These are phyloP conservation scores for Echinometra lucunter DNA, from an alignment of 53 echinoderm and acorn worm species.

Conservation along the genomic window DNA sequence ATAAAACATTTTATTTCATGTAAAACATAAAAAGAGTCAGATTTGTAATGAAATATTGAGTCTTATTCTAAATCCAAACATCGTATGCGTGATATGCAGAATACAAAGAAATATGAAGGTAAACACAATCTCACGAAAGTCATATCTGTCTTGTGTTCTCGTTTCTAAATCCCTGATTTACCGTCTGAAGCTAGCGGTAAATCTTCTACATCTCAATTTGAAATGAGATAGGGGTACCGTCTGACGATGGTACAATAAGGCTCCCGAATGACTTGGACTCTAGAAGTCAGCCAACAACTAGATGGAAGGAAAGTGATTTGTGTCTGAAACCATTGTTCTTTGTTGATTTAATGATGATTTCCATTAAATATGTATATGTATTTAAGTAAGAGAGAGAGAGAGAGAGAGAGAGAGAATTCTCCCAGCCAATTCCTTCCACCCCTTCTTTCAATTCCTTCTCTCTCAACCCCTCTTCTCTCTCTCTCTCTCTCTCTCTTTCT, in stretches of 20 bases:
- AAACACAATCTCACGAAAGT: background rate
- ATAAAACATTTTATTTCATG: background rate
- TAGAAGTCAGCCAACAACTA: background rate
- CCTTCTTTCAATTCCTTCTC: no score
- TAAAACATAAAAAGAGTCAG: background rate
- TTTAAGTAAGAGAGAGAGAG: no score
- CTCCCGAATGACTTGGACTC: background rate
- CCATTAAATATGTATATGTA: no score
- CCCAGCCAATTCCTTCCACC: no score
- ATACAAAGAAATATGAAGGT: background rate
- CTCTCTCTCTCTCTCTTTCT: no score
- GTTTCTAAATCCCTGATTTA: background rate
- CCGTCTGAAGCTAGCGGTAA: background rate
- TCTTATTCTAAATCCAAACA: background rate
- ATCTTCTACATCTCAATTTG: conserved; percentile 2
- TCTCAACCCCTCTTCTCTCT: no score
- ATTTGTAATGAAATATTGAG: background rate
- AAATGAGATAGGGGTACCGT: background rate
- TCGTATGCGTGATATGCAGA: background rate
- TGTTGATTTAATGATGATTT: no score
- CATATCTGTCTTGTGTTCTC: background rate
- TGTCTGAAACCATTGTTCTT: no score
- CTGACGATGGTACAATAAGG: background rate
- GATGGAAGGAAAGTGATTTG: background rate
- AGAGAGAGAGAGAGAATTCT: no score